Base-by-base conservation (phyloP, 2,888 invertebrate genomes). In the Ceriagrion tenellum region DNA sequence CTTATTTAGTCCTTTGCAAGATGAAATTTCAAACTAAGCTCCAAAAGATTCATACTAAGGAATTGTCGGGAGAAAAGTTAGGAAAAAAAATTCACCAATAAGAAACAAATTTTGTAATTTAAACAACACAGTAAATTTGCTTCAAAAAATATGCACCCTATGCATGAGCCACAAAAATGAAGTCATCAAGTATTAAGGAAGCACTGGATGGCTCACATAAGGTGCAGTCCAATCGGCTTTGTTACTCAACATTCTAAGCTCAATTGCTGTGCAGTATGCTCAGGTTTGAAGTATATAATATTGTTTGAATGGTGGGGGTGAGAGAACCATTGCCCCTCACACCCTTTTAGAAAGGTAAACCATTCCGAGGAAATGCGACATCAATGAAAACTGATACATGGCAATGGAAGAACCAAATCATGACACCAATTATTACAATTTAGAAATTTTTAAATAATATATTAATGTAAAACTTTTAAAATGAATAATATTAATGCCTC, bases 341-440 rank as follows among this genome's bases (percentile, higher is more conserved):
- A 69, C 81, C 81, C 81, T 26, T 10, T 74, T 18, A 59, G 8
- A 30, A 13, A 2, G 26, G 47, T n/a, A 74, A 55, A 16, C 16
- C 55, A 47, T 55, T n/a, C 69, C 16, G n/a, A n/a, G 56, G 47
- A 47, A 10, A 69, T 35, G 26, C 59, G 63, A 26, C 18, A 93
- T n/a, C n/a, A 69, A 93, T 47, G 74, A 69, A 47, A 93, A 47
- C 23, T 93, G n/a, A 81, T 69, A 23, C n/a, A 47, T 69, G 93
- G 93, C 93, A 93, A 74, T 74, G 47, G 93, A 59, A 69, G 69
- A 74, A 40, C 63, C 93, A 69, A 93, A 93, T 69, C 47, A 69
- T 69, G 93, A 93, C 93, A 93, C 93, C 93, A 93, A 93, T 93
- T 63, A 93, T 69, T 69, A 55, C 93, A 93, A 63, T 63, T 93